Evolutionary conservation across 1,140 invertebrate species (phyloP).

Genomic region (Cryptotermes secundus): DNA sequence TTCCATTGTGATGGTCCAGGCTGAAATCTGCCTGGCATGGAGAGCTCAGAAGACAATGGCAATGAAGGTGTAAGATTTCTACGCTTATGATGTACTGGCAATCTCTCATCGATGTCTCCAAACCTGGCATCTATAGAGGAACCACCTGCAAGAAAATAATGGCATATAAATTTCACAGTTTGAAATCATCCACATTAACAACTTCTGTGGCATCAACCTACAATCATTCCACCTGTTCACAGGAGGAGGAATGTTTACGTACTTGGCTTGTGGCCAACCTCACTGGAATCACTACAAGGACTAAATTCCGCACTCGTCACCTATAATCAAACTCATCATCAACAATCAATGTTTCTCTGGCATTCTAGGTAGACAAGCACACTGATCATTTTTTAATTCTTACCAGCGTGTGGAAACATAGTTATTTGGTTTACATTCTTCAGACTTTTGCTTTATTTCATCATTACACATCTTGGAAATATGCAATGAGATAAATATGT

Average conservation of each 20-base stretch:
- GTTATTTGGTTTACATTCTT: no score
- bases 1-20: constrained; percentile 23
- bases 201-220: not conserved
- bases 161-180: not conserved
- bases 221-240: not conserved
- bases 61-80: constrained; percentile 26
- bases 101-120: constrained; percentile 55
- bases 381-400: no score
- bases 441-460: no score
- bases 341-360: not conserved
- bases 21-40: not conserved
- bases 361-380: not conserved
- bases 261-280: not conserved
- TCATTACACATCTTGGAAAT: no score
- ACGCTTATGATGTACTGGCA: constrained; percentile 28
- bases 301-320: constrained; percentile 37
- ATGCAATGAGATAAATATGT: no score
- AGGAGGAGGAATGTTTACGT: not conserved
- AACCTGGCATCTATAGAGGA: constrained; percentile 39
- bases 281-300: constrained; percentile 35
- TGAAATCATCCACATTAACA: not conserved
- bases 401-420: no score
- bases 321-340: not conserved
- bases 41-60: not conserved
- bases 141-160: not conserved